These are phyloP conservation scores for Squalus acanthias DNA, from an alignment of 2,797 vertebrate genomes.

Conservation along the genomic window DNA sequence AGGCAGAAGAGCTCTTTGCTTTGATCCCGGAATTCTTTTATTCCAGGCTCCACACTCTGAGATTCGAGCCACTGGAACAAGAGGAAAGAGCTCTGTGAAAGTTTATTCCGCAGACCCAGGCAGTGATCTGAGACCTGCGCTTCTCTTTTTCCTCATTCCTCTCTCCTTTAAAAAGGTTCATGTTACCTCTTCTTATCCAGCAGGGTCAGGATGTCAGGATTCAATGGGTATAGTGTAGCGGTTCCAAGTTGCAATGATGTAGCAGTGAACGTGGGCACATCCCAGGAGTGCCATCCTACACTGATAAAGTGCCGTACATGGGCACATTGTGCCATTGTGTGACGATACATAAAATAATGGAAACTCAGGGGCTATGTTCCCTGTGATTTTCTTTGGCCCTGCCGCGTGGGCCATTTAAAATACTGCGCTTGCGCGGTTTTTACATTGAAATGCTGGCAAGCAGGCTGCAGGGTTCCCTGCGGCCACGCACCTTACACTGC, in stretches of 20 bases:
- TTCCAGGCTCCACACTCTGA: not conserved
- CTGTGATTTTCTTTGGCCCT: too few species aligned
- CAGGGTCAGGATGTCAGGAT: not conserved
- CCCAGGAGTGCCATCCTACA: not conserved
- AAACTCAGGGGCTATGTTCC: not conserved
- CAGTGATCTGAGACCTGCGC: slow-evolving; percentile 14
- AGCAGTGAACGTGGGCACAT: not conserved
- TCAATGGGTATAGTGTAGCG: slow-evolving; percentile 12
- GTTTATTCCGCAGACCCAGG: not conserved
- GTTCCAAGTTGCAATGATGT: not conserved
- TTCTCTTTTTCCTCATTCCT: not conserved
- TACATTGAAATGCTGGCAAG: too few species aligned
- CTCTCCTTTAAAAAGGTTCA: not conserved
- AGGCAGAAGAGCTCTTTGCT: not conserved
- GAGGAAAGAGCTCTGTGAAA: slow-evolving; percentile 10
- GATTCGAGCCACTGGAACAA: not conserved
- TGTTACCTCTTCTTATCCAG: slow-evolving; percentile 13
- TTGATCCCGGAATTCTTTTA: slow-evolving; percentile 29
- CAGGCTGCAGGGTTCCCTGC: too few species aligned
- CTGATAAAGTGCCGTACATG: not conserved
- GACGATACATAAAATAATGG: not conserved
- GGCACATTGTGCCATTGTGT: not conserved
- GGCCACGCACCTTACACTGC: too few species aligned
- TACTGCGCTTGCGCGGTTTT: too few species aligned
- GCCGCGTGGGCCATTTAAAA: too few species aligned